Percentiles rank a stretch among this genome's conserved stretches.
phyloP scores from a whole-genome alignment of 2,113 vertebrate species.

The Labrus mixtus region DNA sequence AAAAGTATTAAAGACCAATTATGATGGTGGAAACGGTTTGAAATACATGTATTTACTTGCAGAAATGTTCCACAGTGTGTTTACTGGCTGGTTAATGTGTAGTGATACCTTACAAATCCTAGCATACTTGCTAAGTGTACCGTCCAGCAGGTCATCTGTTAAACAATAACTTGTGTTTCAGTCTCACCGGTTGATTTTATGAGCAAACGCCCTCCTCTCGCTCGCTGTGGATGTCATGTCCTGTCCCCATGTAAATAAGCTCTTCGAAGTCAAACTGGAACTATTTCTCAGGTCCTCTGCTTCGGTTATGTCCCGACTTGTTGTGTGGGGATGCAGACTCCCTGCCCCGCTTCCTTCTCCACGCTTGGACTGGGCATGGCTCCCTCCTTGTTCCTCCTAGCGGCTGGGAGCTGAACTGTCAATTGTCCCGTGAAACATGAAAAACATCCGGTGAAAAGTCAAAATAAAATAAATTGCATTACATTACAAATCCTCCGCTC shows the following conservation, averaged over 20 bases:
- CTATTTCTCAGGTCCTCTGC: background rate
- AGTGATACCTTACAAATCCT: conserved; percentile 32
- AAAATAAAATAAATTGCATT: conserved; percentile 23
- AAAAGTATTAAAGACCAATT: background rate
- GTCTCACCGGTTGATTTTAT: conserved; percentile 91
- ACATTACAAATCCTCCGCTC: rapidly evolving
- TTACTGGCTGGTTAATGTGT: background rate
- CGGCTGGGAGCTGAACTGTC: conserved; percentile 71
- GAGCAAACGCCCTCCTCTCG: conserved; percentile 91
- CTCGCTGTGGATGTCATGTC: conserved; percentile 82
- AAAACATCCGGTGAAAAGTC: conserved; percentile 21
- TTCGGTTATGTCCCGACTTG: conserved; percentile 40
- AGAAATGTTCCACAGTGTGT: background rate
- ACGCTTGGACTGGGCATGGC: conserved; percentile 49
- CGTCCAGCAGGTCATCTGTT: conserved; percentile 55
- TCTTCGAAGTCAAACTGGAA: conserved; percentile 52
- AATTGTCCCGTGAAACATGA: rapidly evolving
- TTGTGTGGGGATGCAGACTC: conserved; percentile 40
- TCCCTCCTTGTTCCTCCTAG: conserved; percentile 80
- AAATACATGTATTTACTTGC: background rate
- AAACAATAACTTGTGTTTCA: conserved; percentile 58
- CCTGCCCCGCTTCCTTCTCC: conserved; percentile 78
- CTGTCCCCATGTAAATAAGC: conserved; percentile 65
- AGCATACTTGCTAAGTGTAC: conserved; percentile 61
- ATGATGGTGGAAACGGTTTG: background rate